Conservation (phyloP, 1,140 invertebrate genomes). For the Calliopsis andreniformis region DNA sequence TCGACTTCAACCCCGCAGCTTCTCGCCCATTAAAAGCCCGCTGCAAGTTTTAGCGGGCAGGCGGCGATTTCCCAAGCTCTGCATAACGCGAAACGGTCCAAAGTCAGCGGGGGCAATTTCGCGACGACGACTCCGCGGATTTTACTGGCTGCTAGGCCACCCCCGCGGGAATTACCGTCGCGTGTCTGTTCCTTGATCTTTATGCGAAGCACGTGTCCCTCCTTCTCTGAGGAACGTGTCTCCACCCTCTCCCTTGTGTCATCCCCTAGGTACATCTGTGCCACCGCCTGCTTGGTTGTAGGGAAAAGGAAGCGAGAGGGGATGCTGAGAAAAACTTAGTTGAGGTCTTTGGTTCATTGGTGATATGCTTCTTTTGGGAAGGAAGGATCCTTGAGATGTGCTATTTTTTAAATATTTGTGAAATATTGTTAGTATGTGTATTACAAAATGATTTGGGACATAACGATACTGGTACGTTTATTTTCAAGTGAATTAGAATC, state of each 20-base stretch:
- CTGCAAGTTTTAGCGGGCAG: slow-evolving; percentile 1
- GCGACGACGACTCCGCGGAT: slow-evolving; percentile 10
- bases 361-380: too few relatives aligned
- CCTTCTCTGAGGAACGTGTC: not conserved
- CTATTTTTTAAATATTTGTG: too few relatives aligned
- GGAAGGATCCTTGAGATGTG: too few relatives aligned
- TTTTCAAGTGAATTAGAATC: too few relatives aligned
- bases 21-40: not conserved
- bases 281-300: too few relatives aligned
- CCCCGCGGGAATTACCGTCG: not conserved
- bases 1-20: not conserved
- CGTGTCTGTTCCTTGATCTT: not conserved
- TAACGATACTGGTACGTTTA: too few relatives aligned
- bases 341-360: too few relatives aligned
- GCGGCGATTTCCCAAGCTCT: slow-evolving; percentile 21
- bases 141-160: not conserved
- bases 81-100: not conserved
- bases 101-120: not conserved
- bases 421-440: too few relatives aligned
- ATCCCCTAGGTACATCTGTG: too few relatives aligned
- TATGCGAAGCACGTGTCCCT: slow-evolving; percentile 34
- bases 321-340: too few relatives aligned
- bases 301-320: too few relatives aligned
- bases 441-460: too few relatives aligned
- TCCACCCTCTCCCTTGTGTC: not conserved